Percentiles rank a stretch among this genome's conserved stretches.
Conservation (phyloP, 2,888 invertebrate species). For the Pristionchus fissidentatus region DNA sequence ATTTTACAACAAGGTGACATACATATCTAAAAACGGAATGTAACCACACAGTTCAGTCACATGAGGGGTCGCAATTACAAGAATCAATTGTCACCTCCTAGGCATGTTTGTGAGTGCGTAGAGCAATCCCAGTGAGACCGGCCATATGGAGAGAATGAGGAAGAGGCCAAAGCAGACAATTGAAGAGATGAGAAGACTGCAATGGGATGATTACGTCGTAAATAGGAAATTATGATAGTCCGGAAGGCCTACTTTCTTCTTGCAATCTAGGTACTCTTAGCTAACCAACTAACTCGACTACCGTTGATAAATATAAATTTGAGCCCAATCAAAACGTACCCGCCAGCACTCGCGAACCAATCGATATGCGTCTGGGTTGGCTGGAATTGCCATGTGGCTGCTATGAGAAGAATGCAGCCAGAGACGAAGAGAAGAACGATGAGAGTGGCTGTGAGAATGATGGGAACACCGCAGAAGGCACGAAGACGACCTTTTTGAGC, state of each 20-base stretch:
- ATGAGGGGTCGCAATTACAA: too few relatives aligned
- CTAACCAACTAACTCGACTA: too few relatives aligned
- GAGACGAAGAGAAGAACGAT: conserved; percentile 57
- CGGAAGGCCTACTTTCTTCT: too few relatives aligned
- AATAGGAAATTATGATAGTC: not conserved
- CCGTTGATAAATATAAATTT: not conserved
- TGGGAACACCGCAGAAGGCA: conserved; percentile 70
- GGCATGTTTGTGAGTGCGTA: conserved; percentile 82
- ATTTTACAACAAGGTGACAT: not conserved
- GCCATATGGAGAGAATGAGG: conserved; percentile 85
- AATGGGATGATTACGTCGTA: not conserved
- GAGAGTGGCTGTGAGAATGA: conserved; percentile 61
- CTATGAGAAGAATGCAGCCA: conserved; percentile 57
- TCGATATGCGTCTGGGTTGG: not conserved
- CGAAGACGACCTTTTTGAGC: conserved; percentile 61
- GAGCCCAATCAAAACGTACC: conserved; percentile 29
- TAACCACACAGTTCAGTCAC: too few relatives aligned
- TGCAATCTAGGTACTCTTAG: too few relatives aligned
- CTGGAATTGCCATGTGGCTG: conserved; percentile 41
- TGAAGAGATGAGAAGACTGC: conserved; percentile 54
- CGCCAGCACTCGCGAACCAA: not conserved
- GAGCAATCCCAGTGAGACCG: conserved; percentile 51
- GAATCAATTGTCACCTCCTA: conserved; percentile 83
- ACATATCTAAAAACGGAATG: not conserved
- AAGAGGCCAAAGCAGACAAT: conserved; percentile 54